Conservation (phyloP, 2,797 vertebrate species). For the Nasua narica region DNA sequence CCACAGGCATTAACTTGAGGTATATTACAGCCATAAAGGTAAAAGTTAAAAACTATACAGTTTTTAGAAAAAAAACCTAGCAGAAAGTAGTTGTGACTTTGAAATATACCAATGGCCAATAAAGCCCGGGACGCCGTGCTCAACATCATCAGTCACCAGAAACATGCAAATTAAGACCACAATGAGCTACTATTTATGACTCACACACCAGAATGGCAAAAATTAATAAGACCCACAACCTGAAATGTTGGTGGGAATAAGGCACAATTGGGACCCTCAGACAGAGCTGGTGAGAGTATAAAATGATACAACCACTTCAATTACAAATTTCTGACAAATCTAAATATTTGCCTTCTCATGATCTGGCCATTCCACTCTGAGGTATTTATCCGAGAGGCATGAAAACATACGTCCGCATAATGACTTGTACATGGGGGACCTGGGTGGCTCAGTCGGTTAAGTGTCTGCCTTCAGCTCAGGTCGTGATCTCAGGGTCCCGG, state of each 20-base stretch:
- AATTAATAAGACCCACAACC: neutral
- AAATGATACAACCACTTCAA: neutral
- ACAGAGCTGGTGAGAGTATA: neutral
- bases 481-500: neutral
- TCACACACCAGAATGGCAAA: neutral
- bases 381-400: neutral
- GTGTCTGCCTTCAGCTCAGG: neutral
- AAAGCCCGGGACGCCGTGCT: neutral
- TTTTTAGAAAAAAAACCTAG: neutral
- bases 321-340: neutral
- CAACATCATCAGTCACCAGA: neutral
- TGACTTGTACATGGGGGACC: neutral
- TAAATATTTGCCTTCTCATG: neutral
- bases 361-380: neutral
- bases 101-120: neutral
- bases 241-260: neutral
- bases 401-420: neutral
- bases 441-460: neutral
- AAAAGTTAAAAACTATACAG: neutral
- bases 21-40: neutral
- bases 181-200: neutral
- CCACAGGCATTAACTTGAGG: neutral
- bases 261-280: neutral
- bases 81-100: neutral
- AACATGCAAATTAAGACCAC: neutral